A percentile compares a stretch with the other conserved stretches of the same genome.
Evolutionary conservation across 2,888 invertebrate genomes (phyloP).

Genomic region (Linhomoeus sp.): DNA sequence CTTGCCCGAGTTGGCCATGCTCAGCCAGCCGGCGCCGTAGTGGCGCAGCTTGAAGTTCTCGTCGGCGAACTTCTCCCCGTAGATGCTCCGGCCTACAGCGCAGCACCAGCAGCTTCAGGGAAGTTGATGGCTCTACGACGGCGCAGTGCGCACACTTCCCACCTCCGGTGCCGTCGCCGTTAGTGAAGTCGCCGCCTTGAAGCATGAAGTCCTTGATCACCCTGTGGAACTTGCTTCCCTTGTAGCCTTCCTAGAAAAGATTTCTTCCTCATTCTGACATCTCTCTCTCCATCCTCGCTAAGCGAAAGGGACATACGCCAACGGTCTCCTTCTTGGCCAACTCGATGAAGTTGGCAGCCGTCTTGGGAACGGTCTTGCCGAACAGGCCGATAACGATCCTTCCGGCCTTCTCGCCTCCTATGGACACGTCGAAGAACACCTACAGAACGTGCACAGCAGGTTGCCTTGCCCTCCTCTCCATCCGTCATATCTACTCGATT

Average conservation of each 20-base stretch:
- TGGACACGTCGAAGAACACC: slow-evolving; percentile 58
- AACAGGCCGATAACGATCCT: slow-evolving; percentile 67
- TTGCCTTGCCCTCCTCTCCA: too few species aligned
- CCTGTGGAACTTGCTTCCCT: slow-evolving; percentile 57
- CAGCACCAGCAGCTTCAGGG: neutral
- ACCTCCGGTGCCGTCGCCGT: slow-evolving; percentile 26
- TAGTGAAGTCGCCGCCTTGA: slow-evolving; percentile 41
- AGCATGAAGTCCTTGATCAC: slow-evolving; percentile 72
- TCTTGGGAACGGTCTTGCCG: slow-evolving; percentile 61
- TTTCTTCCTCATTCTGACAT: neutral
- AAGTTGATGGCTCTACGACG: neutral
- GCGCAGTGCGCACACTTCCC: neutral
- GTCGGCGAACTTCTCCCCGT: slow-evolving; percentile 40
- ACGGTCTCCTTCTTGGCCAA: slow-evolving; percentile 41
- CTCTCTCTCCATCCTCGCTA: neutral
- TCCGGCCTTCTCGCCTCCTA: slow-evolving; percentile 50
- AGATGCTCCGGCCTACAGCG: slow-evolving; percentile 30
- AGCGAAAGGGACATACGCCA: too few species aligned
- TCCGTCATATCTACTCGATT: too few species aligned
- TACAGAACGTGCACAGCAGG: too few species aligned
- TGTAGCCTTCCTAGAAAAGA: slow-evolving; percentile 37
- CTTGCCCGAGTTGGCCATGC: slow-evolving; percentile 61
- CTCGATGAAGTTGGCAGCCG: slow-evolving; percentile 62
- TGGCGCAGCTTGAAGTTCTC: slow-evolving; percentile 65
- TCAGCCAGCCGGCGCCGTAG: slow-evolving; percentile 56